phyloP scores from a whole-genome alignment of 2,113 vertebrate genomes.

The Hystrix cristata region DNA sequence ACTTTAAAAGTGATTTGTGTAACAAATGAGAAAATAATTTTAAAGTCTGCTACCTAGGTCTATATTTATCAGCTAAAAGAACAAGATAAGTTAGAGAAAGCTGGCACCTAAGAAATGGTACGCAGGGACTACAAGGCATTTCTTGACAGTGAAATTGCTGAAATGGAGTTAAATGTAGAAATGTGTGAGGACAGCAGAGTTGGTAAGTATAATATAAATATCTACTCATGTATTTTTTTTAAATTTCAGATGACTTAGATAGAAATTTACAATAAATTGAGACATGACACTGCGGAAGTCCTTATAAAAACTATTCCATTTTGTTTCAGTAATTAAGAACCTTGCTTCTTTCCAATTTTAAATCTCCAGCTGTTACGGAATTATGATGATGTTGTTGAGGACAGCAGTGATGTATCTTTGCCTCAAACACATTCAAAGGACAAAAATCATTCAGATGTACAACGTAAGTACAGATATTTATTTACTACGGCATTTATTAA shows the following conservation, averaged over 20 bases:
- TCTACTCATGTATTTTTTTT: not conserved
- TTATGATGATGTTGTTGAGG: not conserved
- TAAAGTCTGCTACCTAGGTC: not conserved
- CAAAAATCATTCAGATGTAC: not conserved
- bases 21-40: constrained; percentile 41
- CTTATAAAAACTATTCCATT: not conserved
- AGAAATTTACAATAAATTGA: not conserved
- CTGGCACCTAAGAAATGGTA: not conserved
- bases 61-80: not conserved
- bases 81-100: not conserved
- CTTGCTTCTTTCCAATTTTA: not conserved
- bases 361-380: not conserved
- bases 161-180: not conserved
- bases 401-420: not conserved
- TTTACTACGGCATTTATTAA: not conserved
- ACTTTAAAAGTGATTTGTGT: not conserved
- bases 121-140: not conserved
- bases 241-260: not conserved
- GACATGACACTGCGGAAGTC: not conserved
- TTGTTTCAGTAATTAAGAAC: not conserved
- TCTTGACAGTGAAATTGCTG: not conserved
- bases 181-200: not conserved
- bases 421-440: not conserved
- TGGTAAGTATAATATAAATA: not conserved
- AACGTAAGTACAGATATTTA: not conserved